Base-by-base conservation (phyloP, 1,140 invertebrate genomes). In the Radopholus similis region DNA sequence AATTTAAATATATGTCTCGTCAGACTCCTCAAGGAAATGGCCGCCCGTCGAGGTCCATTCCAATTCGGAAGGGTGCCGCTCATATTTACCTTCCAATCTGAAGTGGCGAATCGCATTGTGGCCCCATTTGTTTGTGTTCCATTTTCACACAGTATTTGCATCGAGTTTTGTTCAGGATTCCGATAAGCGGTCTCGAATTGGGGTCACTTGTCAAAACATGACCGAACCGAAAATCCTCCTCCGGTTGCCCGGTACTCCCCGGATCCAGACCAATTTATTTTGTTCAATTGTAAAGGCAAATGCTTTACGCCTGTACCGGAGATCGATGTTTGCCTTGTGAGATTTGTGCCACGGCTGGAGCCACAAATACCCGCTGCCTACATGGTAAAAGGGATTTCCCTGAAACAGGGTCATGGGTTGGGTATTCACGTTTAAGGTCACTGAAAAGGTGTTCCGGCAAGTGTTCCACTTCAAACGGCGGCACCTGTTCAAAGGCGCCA, bases 11-110 rank as follows among this genome's bases (percentile, higher is more conserved):
- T 64, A 65, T 9, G 65, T 64, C 13, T 55, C 56, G 75, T 57
- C 30, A 83, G 81, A 55, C 97, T 91, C 90, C 82, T 97, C 28
- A 84, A 88, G 44, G 87, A 88, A 75, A 90, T 98, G 63, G 90
- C 91, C 5, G 84, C 88, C 54, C 86, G 86, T 75, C 78, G 72
- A 13, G 90, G 90, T 30, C 88, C 90, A 2, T 99, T 94, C 90
- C 78, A 83, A 0, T 89, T 89, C 83, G 93, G 93, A 0, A 86
- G 95, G 68, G 88, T 90, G 2, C 87, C 87, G 71, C 88, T 98
- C 87, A 93, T 92, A 0, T 84, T 99, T 42, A 97, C 95, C 15
- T 98, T 99, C 86, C 96, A 99, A 85, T 90, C 95, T 44, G 87
- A 88, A 81, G 86, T 87, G 15, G 92, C 90, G 1, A 89, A 95